Evolutionary conservation across 2,888 invertebrate genomes (phyloP), one percentile per base, ranked within the genome.

Genomic region (Parnassius apollo): DNA sequence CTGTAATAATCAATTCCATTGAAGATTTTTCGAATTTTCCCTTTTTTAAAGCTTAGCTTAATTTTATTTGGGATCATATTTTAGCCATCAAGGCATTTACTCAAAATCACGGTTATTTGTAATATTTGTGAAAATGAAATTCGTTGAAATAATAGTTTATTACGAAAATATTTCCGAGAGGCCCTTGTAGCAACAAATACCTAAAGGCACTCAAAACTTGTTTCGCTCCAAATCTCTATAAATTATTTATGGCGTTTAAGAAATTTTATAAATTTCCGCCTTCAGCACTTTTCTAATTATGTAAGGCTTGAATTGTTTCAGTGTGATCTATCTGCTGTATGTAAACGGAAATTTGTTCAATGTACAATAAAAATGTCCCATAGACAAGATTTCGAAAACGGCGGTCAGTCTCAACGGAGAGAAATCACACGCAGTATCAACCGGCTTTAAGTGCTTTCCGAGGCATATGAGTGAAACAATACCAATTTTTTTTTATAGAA

Each of bases 181-280:
- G 59, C 65, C 68, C 70, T 67, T 70, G 67, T 70, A 73, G 68
- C 35, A 35, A 35, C 7, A 69, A 71, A 75, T 77, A 78, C 75
- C 79, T 75, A 82, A 80, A 84, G 82, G 81, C 83, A 83, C 80
- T 85, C 77, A 77, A 81, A 86, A 86, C 82, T 86, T 85, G 77
- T 78, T 76, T 80, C 75, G 77, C 81, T 83, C 81, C 75, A 79
- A 85, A 84, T 76, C 81, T 77, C 75, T 80, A 87, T 88, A 86
- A 88, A 88, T 88, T 81, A 88, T 88, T 88, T 86, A 88, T 87
- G 80, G 77, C 78, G 82, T 85, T 83, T 80, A 80, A 82, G 78
- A 78, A 83, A 82, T 85, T 82, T 80, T 77, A 81, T 81, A 78
- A 79, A 77, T 79, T 77, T 70, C 71, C 68, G 72, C 72, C 68